Percentiles rank a stretch among this genome's conserved stretches.
Conservation (phyloP, 2,888 invertebrate genomes). For the Drosophila recens region DNA sequence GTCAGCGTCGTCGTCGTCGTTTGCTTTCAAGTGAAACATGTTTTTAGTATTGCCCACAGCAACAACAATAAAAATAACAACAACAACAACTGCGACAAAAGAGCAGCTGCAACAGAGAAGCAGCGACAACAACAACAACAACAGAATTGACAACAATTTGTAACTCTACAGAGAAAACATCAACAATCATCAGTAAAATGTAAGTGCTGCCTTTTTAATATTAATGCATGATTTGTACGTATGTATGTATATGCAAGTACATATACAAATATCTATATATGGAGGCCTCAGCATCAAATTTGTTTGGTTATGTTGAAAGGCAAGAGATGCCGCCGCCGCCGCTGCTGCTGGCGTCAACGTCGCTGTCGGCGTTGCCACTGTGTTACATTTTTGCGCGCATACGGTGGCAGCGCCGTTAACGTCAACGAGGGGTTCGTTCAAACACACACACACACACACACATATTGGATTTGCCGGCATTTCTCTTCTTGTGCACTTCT, state of each 20-base stretch:
- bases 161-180: conserved; percentile 16
- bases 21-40: conserved; percentile 70
- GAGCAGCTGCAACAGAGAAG: conserved; percentile 22
- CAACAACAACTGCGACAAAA: conserved; percentile 23
- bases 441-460: conserved; percentile 22
- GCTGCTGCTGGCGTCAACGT: conserved; percentile 64
- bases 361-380: conserved; percentile 61
- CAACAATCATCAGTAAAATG: conserved; percentile 43
- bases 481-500: conserved; percentile 50
- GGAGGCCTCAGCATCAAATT: conserved; percentile 53
- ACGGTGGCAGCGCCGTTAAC: conserved; percentile 51
- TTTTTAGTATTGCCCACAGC: conserved; percentile 56
- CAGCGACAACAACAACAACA: conserved; percentile 21
- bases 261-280: conserved; percentile 7
- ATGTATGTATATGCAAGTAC: background rate
- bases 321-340: conserved; percentile 38
- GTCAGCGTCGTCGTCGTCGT: conserved; percentile 38
- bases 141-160: conserved; percentile 44
- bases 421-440: conserved; percentile 11
- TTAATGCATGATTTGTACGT: conserved; percentile 1
- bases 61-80: conserved; percentile 22
- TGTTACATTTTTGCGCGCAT: conserved; percentile 60
- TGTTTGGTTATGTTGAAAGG: conserved; percentile 74
- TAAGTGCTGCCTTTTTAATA: conserved; percentile 41
- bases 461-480: conserved; percentile 64